Conservation (phyloP, 2,797 vertebrate genomes). For the Apodemus agrarius region DNA sequence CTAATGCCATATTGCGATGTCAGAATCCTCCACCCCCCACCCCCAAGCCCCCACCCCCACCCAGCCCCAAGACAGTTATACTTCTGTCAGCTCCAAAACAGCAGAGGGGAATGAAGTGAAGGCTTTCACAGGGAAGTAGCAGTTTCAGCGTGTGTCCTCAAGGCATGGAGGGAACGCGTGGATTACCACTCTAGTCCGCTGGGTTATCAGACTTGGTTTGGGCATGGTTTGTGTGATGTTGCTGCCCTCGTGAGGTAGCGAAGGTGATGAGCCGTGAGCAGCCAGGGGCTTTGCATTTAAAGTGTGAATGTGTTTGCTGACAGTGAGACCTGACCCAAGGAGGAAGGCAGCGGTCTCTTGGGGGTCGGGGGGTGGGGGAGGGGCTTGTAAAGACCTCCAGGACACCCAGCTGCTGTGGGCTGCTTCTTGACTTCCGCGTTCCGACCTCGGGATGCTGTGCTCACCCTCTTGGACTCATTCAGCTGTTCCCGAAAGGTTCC, state of each 20-base stretch:
- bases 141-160: neutral
- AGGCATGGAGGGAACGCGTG: neutral
- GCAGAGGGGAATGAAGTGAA: neutral
- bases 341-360: neutral
- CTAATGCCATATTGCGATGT: neutral
- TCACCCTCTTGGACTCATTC: neutral
- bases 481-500: neutral
- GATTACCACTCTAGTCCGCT: neutral
- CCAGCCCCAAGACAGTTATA: neutral
- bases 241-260: neutral
- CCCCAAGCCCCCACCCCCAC: neutral
- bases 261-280: neutral
- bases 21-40: neutral
- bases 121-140: neutral
- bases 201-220: neutral
- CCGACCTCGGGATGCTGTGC: neutral
- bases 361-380: no score
- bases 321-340: neutral
- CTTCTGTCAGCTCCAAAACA: neutral
- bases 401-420: neutral
- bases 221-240: neutral
- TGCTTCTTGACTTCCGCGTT: neutral
- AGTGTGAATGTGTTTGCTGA: neutral
- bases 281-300: neutral
- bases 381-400: neutral